Evolutionary conservation across 2,888 invertebrate species (phyloP), one percentile per base, ranked within the genome.

Genomic region (Eurois occulta): DNA sequence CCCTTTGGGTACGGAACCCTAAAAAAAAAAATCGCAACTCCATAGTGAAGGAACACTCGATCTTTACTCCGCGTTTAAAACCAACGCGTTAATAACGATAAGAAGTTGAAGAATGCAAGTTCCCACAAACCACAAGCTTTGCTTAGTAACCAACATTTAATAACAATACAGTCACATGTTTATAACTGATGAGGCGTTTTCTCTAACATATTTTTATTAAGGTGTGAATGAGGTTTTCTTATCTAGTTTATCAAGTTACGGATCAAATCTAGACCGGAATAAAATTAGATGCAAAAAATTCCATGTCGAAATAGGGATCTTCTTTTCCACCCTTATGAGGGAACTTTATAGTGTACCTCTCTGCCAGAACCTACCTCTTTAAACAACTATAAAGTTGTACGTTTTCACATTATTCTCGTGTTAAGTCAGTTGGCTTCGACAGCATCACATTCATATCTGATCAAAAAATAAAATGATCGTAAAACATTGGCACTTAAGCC

Each of bases 61-160:
- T 70, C n/a, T 43, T 65, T 70, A 67, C 79, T 80, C 21, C 48
- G 68, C 58, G 62, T 69, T 38, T 58, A 72, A 68, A 55, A 76
- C 43, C 41, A 66, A 68, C 43, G 41, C 52, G 24, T 64, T 60
- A 38, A 68, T 65, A 75, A 64, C 62, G 52, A 72, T 60, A 48
- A 48, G 21, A 48, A 48, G 48, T 41, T 32, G 28, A 80, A 80
- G 18, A 80, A 83, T 76, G 16, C 24, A 62, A 7, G 64, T 83
- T 83, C 84, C 77, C 84, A 80, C 83, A 80, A 41, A 52, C 62
- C 58, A 80, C 71, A 65, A 65, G 24, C n/a, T 65, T 58, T 46
- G 55, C 64, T n/a, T 28, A 70, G 48, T 64, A 80, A 80, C 72
- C 80, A 80, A 66, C 64, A 84, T 75, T 64, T 60, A 74, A 24